Evolutionary conservation across 2,888 invertebrate species (phyloP), one percentile per base, ranked within the genome.

Genomic region (Sussaba pulchella): DNA sequence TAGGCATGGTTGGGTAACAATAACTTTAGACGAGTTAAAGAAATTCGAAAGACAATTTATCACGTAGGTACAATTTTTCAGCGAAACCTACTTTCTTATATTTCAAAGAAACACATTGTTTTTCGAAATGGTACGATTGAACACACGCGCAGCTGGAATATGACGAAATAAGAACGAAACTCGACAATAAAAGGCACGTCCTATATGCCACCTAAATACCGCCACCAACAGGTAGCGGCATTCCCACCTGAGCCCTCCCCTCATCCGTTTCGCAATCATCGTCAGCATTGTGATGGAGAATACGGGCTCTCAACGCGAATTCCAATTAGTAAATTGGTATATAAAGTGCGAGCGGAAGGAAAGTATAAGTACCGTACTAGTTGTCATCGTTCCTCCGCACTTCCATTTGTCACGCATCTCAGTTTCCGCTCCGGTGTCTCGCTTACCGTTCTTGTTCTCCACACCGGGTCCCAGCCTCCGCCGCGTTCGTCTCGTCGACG

Each of bases 401-500:
- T 78, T 78, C 72, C 72, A 78, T 78, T 78, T 78, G 72, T 72
- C 67, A 78, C 78, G 67, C 72, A 52, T 78, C 72, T 61, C 67
- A 61, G 43, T 71, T 63, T 67, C 66, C 39, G 10, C 17, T 24
- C 36, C 19, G 14, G 12, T 12, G 9, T 57, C 59, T 39, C 64
- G 12, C 41, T 61, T 47, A 9, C 50, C n/a, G 26, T 21, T 26
- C 47, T 67, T 17, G 26, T 52, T 47, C 39, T 17, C 41, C 52
- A 17, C 14, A n/a, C n/a, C n/a, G n/a, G n/a, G n/a, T n/a, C 24
- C 24, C 41, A 31, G 3, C 41, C n/a, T 24, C 26, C 31, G 36
- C n/a, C 26, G 17, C 24, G 66, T 50, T 70, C 64, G 64, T 57
- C 45, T 47, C 50, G 52, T 19, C 43, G 61, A 50, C 47, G 26